Percentiles rank a stretch among this genome's conserved stretches.
These are phyloP conservation scores for Thripadectes ignobilis DNA, from an alignment of 2,797 vertebrate genomes.

Conservation along the genomic window DNA sequence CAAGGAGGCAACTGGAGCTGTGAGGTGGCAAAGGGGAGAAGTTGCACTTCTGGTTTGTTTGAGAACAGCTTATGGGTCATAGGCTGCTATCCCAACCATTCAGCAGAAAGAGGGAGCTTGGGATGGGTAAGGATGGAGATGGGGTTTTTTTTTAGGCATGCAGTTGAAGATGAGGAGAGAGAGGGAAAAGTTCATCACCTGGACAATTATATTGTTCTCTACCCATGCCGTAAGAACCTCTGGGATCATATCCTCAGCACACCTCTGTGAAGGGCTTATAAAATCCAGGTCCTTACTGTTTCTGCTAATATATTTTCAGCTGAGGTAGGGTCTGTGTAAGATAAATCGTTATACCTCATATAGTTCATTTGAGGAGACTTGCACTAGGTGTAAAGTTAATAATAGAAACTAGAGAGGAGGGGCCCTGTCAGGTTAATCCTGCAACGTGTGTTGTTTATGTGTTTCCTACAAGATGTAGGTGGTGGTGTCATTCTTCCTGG, in stretches of 20 bases:
- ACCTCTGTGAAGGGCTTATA: background rate
- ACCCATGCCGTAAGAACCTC: background rate
- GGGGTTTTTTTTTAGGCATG: background rate
- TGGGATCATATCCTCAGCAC: background rate
- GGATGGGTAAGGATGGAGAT: background rate
- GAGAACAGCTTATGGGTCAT: background rate
- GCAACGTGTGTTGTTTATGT: background rate
- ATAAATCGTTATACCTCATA: background rate
- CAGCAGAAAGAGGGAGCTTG: background rate
- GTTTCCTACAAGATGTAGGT: background rate
- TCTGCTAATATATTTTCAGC: background rate
- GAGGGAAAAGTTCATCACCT: background rate
- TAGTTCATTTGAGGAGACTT: conserved; percentile 49
- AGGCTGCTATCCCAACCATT: background rate
- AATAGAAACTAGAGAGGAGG: conserved; percentile 49
- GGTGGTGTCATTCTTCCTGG: background rate
- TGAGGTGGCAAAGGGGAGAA: background rate
- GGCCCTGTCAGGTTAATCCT: conserved; percentile 54
- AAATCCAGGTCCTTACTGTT: background rate
- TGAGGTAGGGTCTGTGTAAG: background rate
- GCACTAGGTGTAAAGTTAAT: conserved; percentile 57
- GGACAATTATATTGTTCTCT: background rate
- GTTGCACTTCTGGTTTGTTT: background rate
- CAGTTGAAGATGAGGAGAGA: background rate
- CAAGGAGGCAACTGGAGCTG: background rate